Percentiles rank a stretch among this genome's conserved stretches.
Conservation (phyloP, 2,113 vertebrate genomes). For the Syrrhaptes paradoxus region DNA sequence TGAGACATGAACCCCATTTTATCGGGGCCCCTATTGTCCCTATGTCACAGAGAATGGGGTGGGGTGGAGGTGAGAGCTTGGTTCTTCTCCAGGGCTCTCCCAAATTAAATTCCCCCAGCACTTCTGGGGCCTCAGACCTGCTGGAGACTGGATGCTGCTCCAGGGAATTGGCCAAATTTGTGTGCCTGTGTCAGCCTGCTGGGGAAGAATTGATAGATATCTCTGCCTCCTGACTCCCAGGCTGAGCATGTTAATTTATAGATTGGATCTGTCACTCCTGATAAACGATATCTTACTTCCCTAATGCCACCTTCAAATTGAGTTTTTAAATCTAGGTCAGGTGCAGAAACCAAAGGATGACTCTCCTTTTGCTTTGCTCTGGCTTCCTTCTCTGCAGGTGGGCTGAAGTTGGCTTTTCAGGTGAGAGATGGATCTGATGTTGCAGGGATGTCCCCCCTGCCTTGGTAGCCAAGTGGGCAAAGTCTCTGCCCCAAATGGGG, state of each 20-base stretch:
- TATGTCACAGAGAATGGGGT: not conserved
- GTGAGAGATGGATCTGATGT: not conserved
- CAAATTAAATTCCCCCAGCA: not conserved
- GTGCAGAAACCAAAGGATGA: not conserved
- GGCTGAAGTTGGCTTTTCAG: not conserved
- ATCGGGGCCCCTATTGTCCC: not conserved
- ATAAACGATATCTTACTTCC: constrained; percentile 65
- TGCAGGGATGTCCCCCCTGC: not conserved
- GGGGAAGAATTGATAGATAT: constrained; percentile 57
- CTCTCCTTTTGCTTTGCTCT: not conserved
- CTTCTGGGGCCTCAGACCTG: not conserved
- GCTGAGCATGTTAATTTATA: constrained; percentile 65
- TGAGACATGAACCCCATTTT: not conserved
- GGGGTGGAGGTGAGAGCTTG: not conserved
- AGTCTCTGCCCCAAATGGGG: fast-evolving
- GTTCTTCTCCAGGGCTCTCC: not conserved
- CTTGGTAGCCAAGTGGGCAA: not conserved
- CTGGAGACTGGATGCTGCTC: not conserved
- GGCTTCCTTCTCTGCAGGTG: fast-evolving
- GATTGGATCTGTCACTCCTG: constrained; percentile 65
- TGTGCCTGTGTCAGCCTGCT: not conserved
- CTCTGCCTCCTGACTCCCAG: constrained; percentile 27
- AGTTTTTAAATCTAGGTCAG: constrained; percentile 61
- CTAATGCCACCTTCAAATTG: constrained; percentile 54
- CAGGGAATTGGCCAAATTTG: constrained; percentile 39